phyloP scores from a whole-genome alignment of 2,113 vertebrate genomes.

The Phaethornis superciliosus region DNA sequence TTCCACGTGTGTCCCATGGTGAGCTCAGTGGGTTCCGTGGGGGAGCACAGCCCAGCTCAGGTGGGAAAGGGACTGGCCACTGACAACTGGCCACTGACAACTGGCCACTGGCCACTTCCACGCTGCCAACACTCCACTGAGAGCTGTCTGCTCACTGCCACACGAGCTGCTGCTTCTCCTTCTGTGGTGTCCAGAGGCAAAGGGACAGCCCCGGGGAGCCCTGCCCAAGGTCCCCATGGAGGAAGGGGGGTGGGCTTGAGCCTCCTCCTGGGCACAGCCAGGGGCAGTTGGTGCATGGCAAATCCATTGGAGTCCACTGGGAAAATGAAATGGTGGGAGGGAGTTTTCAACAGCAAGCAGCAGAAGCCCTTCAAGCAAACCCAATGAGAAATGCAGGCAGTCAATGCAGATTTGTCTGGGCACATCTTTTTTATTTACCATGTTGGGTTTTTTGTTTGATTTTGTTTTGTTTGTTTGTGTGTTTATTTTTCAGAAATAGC shows the following conservation, averaged over 20 bases:
- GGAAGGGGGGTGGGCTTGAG: background rate
- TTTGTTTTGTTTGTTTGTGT: background rate
- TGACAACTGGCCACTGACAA: no score
- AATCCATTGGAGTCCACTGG: accelerated
- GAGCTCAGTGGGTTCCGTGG: background rate
- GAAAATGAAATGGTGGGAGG: background rate
- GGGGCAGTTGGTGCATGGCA: background rate
- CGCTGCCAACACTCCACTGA: no score
- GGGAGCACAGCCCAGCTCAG: background rate
- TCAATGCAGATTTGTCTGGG: background rate
- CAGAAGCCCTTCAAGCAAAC: background rate
- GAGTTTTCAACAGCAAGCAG: background rate
- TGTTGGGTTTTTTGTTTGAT: background rate
- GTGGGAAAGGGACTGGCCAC: no score
- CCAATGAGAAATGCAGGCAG: background rate
- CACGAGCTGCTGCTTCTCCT: no score
- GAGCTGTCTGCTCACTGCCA: no score
- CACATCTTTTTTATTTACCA: background rate
- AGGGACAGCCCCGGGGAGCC: background rate
- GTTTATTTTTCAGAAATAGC: background rate
- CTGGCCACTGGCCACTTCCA: no score
- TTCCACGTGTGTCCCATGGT: background rate
- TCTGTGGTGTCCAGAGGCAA: background rate
- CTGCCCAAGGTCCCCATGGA: background rate
- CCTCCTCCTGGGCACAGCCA: background rate